These are phyloP conservation scores for Neocrepidodera transversa DNA, from an alignment of 2,888 invertebrate genomes.

Conservation along the genomic window DNA sequence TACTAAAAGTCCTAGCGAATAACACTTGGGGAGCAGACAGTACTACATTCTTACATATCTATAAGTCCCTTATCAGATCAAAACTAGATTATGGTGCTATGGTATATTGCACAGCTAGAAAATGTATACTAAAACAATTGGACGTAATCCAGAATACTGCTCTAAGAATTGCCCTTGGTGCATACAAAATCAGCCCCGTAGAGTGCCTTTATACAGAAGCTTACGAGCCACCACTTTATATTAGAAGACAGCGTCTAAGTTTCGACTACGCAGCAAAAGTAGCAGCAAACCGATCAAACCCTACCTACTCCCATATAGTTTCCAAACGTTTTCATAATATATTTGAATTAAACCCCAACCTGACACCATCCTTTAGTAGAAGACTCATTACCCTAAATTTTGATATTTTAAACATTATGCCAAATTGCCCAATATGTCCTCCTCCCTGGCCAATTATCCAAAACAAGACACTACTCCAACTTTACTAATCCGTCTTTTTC, in stretches of 20 bases:
- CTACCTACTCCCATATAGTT: not conserved
- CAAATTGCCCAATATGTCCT: not conserved
- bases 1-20: constrained; percentile 5
- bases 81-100: constrained; percentile 17
- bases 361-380: not conserved
- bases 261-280: not conserved
- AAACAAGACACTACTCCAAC: not conserved
- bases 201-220: constrained; percentile 1
- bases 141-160: constrained; percentile 8
- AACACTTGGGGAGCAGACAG: constrained; percentile 9
- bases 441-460: not conserved
- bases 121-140: constrained; percentile 8
- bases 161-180: constrained; percentile 8
- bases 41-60: constrained; percentile 1
- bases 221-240: constrained; percentile 3
- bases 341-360: not conserved
- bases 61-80: not conserved
- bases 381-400: too few species aligned
- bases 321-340: not conserved
- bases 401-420: not conserved
- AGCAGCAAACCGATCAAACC: not conserved
- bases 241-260: too few species aligned
- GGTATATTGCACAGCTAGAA: constrained; percentile 7
- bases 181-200: constrained; percentile 6
- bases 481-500: not conserved